Evolutionary conservation across 2,888 invertebrate genomes (phyloP).

Genomic region (Amiota minor): DNA sequence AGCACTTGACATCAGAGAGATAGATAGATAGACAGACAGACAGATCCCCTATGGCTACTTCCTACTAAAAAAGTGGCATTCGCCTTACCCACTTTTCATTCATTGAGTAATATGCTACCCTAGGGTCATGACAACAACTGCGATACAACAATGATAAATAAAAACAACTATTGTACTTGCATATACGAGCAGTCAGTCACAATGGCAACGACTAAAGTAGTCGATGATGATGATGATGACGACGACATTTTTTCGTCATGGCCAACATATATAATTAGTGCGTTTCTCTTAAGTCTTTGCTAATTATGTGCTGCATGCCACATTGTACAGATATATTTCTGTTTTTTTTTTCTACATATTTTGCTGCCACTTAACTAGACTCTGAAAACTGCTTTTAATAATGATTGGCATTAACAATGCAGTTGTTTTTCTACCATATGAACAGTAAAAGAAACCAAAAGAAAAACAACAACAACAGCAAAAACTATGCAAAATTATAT

Average conservation of each 20-base stretch:
- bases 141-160: background rate
- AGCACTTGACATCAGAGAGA: background rate
- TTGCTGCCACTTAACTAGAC: background rate
- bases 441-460: no score
- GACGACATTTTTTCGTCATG: constrained; percentile 17
- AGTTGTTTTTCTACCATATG: background rate
- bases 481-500: background rate
- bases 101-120: constrained; percentile 11
- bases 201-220: background rate
- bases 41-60: constrained; percentile 17
- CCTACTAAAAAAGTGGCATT: constrained; percentile 7
- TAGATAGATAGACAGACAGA: background rate
- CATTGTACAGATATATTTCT: background rate
- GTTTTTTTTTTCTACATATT: background rate
- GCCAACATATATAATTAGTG: constrained; percentile 22
- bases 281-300: background rate
- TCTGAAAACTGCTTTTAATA: background rate
- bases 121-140: constrained; percentile 6
- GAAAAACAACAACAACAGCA: background rate
- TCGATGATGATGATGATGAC: background rate
- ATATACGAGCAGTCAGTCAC: background rate
- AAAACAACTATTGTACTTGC: background rate
- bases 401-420: constrained; percentile 7
- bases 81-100: background rate
- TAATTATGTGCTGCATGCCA: constrained; percentile 27